A percentile compares a stretch with the other conserved stretches of the same genome.
Evolutionary conservation across 2,888 invertebrate species (phyloP).

Genomic region (Amblyjoppa proteus): DNA sequence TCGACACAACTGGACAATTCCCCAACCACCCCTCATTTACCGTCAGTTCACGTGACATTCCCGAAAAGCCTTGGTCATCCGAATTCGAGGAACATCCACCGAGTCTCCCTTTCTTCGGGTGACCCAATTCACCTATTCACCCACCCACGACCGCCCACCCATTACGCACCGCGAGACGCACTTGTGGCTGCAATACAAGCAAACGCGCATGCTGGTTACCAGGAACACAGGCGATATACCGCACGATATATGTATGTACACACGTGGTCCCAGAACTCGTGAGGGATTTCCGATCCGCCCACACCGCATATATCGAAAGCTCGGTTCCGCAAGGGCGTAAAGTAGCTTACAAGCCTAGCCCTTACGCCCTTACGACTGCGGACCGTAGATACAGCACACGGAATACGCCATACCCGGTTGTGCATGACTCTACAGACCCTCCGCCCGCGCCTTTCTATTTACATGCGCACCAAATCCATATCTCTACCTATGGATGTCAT

Average conservation of each 20-base stretch:
- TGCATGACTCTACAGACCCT: constrained; percentile 18
- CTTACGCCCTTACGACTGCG: background rate
- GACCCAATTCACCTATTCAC: background rate
- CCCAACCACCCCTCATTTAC: background rate
- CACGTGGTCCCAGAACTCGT: constrained; percentile 52
- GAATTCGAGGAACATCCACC: background rate
- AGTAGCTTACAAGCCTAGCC: no score
- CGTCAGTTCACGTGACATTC: background rate
- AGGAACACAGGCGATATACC: constrained; percentile 25
- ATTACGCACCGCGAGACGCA: constrained; percentile 32
- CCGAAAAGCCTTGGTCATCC: background rate
- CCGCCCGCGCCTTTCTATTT: constrained; percentile 48
- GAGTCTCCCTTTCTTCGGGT: background rate
- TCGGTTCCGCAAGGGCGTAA: no score
- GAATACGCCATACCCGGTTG: constrained; percentile 52
- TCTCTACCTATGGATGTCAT: constrained; percentile 14
- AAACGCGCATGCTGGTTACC: constrained; percentile 44
- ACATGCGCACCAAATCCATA: constrained; percentile 36
- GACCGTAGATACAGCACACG: constrained; percentile 30
- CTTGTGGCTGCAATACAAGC: constrained; percentile 42
- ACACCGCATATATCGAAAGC: background rate
- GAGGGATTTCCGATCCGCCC: constrained; percentile 45
- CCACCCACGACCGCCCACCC: background rate
- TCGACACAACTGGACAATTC: background rate
- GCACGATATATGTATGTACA: constrained; percentile 16